phyloP scores from a whole-genome alignment of 1,140 invertebrate species.

The Aphidius gifuensis region DNA sequence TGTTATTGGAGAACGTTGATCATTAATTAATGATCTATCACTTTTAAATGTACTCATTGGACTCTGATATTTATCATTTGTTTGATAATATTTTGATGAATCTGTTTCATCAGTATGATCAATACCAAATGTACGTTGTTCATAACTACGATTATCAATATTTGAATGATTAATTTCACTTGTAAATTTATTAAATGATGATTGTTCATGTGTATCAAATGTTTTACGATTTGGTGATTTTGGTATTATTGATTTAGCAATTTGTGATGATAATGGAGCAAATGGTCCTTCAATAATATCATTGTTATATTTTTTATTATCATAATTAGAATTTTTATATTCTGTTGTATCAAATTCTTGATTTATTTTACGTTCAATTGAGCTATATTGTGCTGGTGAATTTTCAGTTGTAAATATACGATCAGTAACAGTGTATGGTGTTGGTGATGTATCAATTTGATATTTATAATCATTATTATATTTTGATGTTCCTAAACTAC shows the following conservation, averaged over 20 bases:
- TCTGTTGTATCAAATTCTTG: constrained; percentile 33
- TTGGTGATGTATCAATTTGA: neutral
- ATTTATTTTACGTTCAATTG: constrained; percentile 45
- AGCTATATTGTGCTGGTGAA: constrained; percentile 42
- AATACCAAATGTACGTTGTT: constrained; percentile 1
- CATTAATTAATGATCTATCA: constrained; percentile 22
- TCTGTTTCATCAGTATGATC: constrained; percentile 23
- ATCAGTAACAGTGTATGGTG: constrained; percentile 30
- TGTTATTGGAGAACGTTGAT: constrained; percentile 22
- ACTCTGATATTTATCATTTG: constrained; percentile 29
- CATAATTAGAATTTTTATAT: neutral
- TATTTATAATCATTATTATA: constrained; percentile 16
- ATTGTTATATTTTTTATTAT: constrained; percentile 27
- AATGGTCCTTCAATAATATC: constrained; percentile 20
- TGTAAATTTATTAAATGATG: neutral
- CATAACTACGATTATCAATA: constrained; percentile 20
- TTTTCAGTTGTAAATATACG: constrained; percentile 27
- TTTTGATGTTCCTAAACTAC: constrained; percentile 18
- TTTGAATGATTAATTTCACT: too few relatives aligned
- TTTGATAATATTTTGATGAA: constrained; percentile 28
- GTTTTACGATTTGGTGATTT: neutral
- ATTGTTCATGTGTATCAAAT: neutral
- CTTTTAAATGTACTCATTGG: constrained; percentile 43
- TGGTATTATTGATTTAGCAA: constrained; percentile 11
- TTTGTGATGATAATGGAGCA: constrained; percentile 13